These are phyloP conservation scores for Meiosimyza platycephala DNA, from an alignment of 2,888 invertebrate genomes.

Conservation along the genomic window DNA sequence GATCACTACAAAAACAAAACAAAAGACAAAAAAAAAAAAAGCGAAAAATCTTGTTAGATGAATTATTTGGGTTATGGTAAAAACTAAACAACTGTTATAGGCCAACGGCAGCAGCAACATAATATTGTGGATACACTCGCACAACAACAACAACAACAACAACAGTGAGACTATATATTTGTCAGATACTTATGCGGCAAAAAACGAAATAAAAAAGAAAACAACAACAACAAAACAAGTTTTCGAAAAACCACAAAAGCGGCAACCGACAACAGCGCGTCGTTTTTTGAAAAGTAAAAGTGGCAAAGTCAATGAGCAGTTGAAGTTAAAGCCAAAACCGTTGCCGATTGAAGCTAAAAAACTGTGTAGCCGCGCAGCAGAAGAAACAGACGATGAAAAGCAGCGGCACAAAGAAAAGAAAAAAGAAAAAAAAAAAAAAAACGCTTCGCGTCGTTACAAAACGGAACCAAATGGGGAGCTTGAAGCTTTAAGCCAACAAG, in stretches of 20 bases:
- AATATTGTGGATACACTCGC: background rate
- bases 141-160: slow-evolving; percentile 15
- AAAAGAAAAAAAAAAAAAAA: slow-evolving; percentile 12
- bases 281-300: slow-evolving; percentile 31
- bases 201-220: slow-evolving; percentile 6
- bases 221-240: slow-evolving; percentile 10
- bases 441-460: background rate
- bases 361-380: background rate
- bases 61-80: slow-evolving; percentile 25
- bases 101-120: slow-evolving; percentile 11
- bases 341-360: background rate
- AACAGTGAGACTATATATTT: background rate
- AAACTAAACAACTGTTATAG: slow-evolving; percentile 20
- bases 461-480: slow-evolving; percentile 13
- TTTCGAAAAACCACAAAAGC: slow-evolving; percentile 22
- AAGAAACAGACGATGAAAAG: background rate
- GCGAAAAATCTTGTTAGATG: background rate
- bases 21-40: background rate
- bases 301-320: slow-evolving; percentile 31
- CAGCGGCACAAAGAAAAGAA: background rate
- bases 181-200: slow-evolving; percentile 5
- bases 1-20: slow-evolving; percentile 17
- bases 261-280: slow-evolving; percentile 9
- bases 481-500: too few species aligned
- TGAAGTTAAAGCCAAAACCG: background rate